These are phyloP conservation scores for Hypsopygia costalis DNA, from an alignment of 2,888 invertebrate genomes.

Conservation along the genomic window DNA sequence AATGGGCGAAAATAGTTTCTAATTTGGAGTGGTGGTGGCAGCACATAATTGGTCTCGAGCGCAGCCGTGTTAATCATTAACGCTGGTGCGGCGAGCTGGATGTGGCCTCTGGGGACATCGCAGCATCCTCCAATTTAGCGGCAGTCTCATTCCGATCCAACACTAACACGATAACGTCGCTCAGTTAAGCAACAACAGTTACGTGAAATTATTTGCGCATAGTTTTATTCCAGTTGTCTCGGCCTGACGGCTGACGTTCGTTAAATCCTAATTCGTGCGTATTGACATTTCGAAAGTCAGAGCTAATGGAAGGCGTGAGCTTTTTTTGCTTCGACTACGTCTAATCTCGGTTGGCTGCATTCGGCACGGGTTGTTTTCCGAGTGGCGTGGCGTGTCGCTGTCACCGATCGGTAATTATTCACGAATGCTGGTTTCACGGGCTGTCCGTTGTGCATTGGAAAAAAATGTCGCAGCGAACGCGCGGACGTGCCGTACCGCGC, in stretches of 20 bases:
- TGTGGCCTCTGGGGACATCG: conserved; percentile 34
- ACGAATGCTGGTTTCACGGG: conserved; percentile 53
- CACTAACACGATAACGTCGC: conserved; percentile 11
- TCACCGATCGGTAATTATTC: conserved; percentile 72
- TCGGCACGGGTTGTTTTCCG: conserved; percentile 64
- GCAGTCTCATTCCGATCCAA: conserved; percentile 16
- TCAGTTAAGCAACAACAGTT: conserved; percentile 17
- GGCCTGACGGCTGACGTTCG: conserved; percentile 39
- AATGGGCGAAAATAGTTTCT: conserved; percentile 79
- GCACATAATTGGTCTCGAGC: conserved; percentile 70
- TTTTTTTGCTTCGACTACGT: conserved; percentile 61
- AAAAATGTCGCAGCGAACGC: conserved; percentile 39
- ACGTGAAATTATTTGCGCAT: conserved; percentile 34
- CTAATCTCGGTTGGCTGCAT: conserved; percentile 67
- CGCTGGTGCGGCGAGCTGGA: conserved; percentile 39
- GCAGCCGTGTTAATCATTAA: conserved; percentile 71
- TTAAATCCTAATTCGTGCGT: conserved; percentile 72
- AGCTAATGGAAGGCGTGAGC: conserved; percentile 67
- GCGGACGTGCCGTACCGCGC: conserved; percentile 29
- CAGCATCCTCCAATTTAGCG: conserved; percentile 47
- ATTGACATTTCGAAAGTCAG: conserved; percentile 72
- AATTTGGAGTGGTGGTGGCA: conserved; percentile 68
- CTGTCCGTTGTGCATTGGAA: conserved; percentile 36
- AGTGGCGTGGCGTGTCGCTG: conserved; percentile 68
- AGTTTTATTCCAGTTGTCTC: conserved; percentile 31